Evolutionary conservation across 2,888 invertebrate species (phyloP), one percentile per base, ranked within the genome.

Genomic region (Drosophila cyrtoloma): DNA sequence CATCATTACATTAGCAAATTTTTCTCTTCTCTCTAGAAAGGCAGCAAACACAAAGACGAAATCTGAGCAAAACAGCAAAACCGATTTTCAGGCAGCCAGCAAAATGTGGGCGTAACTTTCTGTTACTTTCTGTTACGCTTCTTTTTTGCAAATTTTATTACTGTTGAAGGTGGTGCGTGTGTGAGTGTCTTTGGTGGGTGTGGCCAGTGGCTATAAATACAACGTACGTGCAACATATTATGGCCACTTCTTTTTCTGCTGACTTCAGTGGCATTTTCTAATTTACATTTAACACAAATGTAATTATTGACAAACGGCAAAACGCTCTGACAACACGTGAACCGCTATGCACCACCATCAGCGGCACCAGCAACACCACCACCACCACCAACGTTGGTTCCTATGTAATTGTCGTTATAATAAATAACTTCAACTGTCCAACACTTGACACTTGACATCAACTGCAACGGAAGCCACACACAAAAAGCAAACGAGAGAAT

Each of bases 381-480:
- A 39, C 22, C 51, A 44, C 37, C 61, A 60, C 16, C 32, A 59
- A 60, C 51, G 22, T 32, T 44, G 44, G 57, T 71, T 77, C 62
- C 79, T 71, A 75, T 79, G 91, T 86, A 91, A 90, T 86, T 91
- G 86, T 86, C 91, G 89, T 90, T 90, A 86, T 89, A 86, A 92
- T 91, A 91, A 91, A 91, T 91, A 92, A 91, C 92, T 83, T 81
- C 91, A 92, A 84, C 89, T 91, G 92, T 92, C 91, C 92, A 82
- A 83, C 91, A 84, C 88, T 82, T 92, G 91, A 91, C 91, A 92
- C 88, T 86, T 92, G 91, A 87, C 92, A 91, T 86, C 92, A 91
- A 88, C 87, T 90, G 84, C 85, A 89, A 63, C 87, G 91, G 82
- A 85, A 90, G 75, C 86, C 47, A 39, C 66, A 62, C 67, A 77